These are phyloP conservation scores for Helicorthomorpha holstii DNA, from an alignment of 1,140 invertebrate genomes.

Conservation along the genomic window DNA sequence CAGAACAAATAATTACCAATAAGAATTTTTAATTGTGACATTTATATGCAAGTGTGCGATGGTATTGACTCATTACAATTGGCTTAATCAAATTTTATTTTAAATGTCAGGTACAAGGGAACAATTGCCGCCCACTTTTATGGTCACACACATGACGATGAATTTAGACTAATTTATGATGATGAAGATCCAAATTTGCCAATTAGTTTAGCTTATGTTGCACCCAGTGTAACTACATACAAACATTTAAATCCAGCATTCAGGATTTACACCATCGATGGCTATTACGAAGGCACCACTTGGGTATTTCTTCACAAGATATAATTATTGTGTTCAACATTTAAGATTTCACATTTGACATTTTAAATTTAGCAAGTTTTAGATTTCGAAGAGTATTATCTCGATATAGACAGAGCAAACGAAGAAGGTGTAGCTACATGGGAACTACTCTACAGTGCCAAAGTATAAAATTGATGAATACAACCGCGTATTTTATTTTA, in stretches of 20 bases:
- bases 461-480: slow-evolving; percentile 20
- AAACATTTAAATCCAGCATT: slow-evolving; percentile 31
- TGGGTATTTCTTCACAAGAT: slow-evolving; percentile 13
- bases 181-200: slow-evolving; percentile 17
- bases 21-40: too few relatives aligned
- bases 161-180: slow-evolving; percentile 30
- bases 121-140: slow-evolving; percentile 32
- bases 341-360: too few relatives aligned
- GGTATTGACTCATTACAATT: too few relatives aligned
- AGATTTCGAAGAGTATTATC: slow-evolving; percentile 51
- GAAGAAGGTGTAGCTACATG: slow-evolving; percentile 43
- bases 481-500: background rate
- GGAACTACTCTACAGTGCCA: slow-evolving; percentile 72
- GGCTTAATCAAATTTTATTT: too few relatives aligned
- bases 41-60: too few relatives aligned
- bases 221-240: slow-evolving; percentile 29
- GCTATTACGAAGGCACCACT: slow-evolving; percentile 18
- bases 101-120: slow-evolving; percentile 31
- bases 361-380: slow-evolving; percentile 34
- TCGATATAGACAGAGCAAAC: slow-evolving; percentile 61
- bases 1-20: too few relatives aligned
- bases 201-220: slow-evolving; percentile 26
- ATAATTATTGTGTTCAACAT: background rate
- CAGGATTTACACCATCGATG: slow-evolving; percentile 32
- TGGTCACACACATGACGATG: slow-evolving; percentile 30